These are phyloP conservation scores for Nemapogon koenigi DNA, from an alignment of 2,888 invertebrate species.

Conservation along the genomic window DNA sequence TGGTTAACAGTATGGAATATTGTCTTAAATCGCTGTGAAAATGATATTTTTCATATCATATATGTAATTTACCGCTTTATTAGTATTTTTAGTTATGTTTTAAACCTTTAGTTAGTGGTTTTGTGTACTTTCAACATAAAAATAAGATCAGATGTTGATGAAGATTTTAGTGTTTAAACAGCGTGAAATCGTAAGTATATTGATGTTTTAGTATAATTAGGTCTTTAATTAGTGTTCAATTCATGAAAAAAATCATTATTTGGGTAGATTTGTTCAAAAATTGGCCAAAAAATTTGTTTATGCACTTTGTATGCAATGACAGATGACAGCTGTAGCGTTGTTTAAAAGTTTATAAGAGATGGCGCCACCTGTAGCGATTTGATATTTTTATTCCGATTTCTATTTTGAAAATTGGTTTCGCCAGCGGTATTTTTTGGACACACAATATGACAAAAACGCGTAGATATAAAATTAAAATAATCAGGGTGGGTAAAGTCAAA, in stretches of 20 bases:
- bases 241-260: background rate
- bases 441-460: too few species aligned
- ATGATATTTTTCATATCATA: background rate
- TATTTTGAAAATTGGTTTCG: background rate
- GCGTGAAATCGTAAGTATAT: slow-evolving; percentile 4
- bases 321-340: slow-evolving; percentile 42
- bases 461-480: too few species aligned
- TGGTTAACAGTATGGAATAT: slow-evolving; percentile 42
- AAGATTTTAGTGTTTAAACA: slow-evolving; percentile 1
- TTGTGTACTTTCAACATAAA: slow-evolving; percentile 56
- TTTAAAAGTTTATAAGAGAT: background rate
- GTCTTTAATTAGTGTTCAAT: too few species aligned
- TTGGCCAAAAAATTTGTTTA: background rate
- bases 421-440: too few species aligned
- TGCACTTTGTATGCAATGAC: too few species aligned
- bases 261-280: too few species aligned
- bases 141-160: slow-evolving; percentile 48
- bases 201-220: too few species aligned
- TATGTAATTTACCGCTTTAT: slow-evolving; percentile 24
- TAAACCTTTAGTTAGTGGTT: slow-evolving; percentile 27
- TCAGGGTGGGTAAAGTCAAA: too few species aligned
- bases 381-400: slow-evolving; percentile 2
- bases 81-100: slow-evolving; percentile 24
- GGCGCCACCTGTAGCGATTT: slow-evolving; percentile 1
- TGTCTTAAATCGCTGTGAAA: slow-evolving; percentile 22